phyloP scores from a whole-genome alignment of 92 coral and sea anemone genomes.

The Bergia puertoricense region DNA sequence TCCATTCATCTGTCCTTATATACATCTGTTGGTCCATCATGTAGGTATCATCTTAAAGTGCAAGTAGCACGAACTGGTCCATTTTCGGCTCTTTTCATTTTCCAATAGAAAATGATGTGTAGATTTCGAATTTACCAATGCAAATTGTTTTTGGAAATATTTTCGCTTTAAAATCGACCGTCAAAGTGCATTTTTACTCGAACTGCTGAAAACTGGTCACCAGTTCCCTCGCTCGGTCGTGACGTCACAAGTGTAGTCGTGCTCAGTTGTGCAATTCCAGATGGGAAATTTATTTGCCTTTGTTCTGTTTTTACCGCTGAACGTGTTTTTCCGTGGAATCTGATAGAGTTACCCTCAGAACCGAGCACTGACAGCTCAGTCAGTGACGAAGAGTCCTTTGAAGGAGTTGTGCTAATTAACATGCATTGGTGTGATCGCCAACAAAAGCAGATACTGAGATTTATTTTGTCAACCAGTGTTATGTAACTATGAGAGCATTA shows the following conservation, averaged over 20 bases:
- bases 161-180: background rate
- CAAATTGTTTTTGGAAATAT: background rate
- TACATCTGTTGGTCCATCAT: too few species aligned
- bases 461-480: too few species aligned
- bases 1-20: too few species aligned
- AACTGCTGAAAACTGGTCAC: constrained; percentile 4
- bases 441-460: too few species aligned
- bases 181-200: background rate
- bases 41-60: background rate
- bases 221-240: background rate
- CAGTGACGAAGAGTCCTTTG: background rate
- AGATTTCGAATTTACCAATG: background rate
- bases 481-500: too few species aligned
- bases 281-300: background rate
- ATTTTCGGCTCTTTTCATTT: too few species aligned
- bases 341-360: background rate
- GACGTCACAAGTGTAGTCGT: constrained; percentile 24
- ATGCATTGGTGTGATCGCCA: too few species aligned
- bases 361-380: background rate
- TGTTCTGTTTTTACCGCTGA: background rate
- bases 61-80: too few species aligned
- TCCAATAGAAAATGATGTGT: background rate
- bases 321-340: background rate
- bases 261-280: background rate
- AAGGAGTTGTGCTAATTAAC: too few species aligned